phyloP scores from a whole-genome alignment of 2,113 vertebrate genomes.

The Emydura subglobosa region DNA sequence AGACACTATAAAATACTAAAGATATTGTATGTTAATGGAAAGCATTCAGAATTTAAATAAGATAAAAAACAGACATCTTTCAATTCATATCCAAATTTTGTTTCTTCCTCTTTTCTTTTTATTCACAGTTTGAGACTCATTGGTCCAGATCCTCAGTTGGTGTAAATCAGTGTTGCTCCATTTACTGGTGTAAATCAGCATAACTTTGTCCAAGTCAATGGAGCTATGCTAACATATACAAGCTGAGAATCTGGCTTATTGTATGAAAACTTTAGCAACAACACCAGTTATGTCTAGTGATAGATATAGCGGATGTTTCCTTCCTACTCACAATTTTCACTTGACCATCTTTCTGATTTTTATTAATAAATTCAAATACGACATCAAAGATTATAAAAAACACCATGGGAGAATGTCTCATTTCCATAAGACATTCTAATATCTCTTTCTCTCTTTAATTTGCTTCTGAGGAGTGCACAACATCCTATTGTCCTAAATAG shows the following conservation, averaged over 20 bases:
- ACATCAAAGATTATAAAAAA: slow-evolving; percentile 59
- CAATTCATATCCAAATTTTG: slow-evolving; percentile 40
- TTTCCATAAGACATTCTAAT: slow-evolving; percentile 22
- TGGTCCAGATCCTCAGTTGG: slow-evolving; percentile 45
- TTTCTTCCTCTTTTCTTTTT: slow-evolving; percentile 32
- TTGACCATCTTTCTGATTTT: slow-evolving; percentile 66
- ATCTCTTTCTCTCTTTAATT: slow-evolving; percentile 70
- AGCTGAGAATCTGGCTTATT: slow-evolving; percentile 47
- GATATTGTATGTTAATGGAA: slow-evolving; percentile 5
- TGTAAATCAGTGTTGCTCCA: slow-evolving; percentile 43
- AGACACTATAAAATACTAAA: slow-evolving; percentile 30
- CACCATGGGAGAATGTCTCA: slow-evolving; percentile 42
- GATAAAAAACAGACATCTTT: slow-evolving; percentile 60
- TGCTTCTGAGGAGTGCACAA: slow-evolving; percentile 64
- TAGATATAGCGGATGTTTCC: slow-evolving; percentile 36
- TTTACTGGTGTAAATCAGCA: not conserved
- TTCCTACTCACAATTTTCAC: slow-evolving; percentile 60
- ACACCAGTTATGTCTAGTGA: slow-evolving; percentile 50
- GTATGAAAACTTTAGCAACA: slow-evolving; percentile 27
- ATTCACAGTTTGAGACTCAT: slow-evolving; percentile 35
- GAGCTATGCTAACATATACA: slow-evolving; percentile 5
- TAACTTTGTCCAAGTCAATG: slow-evolving; percentile 55
- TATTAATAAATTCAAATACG: slow-evolving; percentile 63
- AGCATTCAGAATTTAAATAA: slow-evolving; percentile 35
- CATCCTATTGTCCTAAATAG: slow-evolving; percentile 2